These are phyloP conservation scores for Oplegnathus fasciatus DNA, from an alignment of 2,113 vertebrate genomes.

Conservation along the genomic window DNA sequence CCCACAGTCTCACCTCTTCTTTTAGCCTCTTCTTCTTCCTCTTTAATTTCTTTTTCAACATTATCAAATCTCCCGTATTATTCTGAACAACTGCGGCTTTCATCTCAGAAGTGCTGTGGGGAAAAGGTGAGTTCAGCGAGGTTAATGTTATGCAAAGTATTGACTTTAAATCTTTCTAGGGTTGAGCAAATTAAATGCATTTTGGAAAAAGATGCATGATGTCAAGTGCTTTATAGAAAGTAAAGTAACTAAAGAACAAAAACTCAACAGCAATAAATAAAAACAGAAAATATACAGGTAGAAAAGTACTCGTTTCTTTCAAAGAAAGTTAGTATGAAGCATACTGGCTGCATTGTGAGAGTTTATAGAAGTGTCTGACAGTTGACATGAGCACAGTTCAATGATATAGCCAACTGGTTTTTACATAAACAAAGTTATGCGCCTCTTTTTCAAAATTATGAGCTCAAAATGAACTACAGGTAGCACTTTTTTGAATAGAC, in stretches of 20 bases:
- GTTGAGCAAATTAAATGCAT: neutral
- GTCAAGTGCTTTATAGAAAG: neutral
- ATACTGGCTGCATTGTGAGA: neutral
- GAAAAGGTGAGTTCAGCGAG: neutral
- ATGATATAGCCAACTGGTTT: neutral
- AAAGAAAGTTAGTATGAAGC: neutral
- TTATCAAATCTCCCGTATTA: neutral
- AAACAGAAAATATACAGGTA: neutral
- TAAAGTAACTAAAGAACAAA: neutral
- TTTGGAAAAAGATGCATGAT: neutral
- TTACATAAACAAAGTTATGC: neutral
- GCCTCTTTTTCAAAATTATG: neutral
- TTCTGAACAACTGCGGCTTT: slow-evolving; percentile 11
- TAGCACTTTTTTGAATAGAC: neutral
- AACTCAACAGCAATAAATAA: neutral
- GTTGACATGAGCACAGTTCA: neutral
- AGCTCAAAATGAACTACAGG: neutral
- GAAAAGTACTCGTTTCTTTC: neutral
- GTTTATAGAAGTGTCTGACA: neutral
- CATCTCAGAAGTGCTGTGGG: slow-evolving; percentile 35
- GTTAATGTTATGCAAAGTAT: too few relatives aligned
- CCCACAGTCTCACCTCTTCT: slow-evolving; percentile 60
- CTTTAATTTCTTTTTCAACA: slow-evolving; percentile 68
- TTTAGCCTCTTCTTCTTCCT: slow-evolving; percentile 74
- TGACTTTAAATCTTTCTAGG: neutral